Base-by-base conservation (phyloP, 92 coral and sea anemone genomes). In the Porites evermanni region DNA sequence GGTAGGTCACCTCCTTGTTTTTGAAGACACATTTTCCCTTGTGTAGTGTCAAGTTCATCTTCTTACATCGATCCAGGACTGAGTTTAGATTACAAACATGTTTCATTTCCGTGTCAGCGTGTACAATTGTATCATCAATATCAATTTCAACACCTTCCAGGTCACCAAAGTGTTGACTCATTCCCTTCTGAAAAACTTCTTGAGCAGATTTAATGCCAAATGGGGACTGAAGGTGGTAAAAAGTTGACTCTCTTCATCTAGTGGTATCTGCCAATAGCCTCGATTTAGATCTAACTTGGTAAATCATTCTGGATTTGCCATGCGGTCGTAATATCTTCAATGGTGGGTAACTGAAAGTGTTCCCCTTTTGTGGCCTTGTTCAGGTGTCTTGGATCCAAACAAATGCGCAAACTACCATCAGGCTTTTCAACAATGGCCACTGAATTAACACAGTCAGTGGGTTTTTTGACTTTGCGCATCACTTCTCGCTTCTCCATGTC, bases 201-300 rank as follows among this genome's bases (percentile, higher is more conserved):
- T 86, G 79, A 61, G 89, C 74, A 11, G 89, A 79, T 47, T 19
- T 86, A 79, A 79, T 86, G 7, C 92, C 72, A 29, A 89, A 84
- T 21, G 84, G 21, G 21, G 21, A 32, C 72, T 70, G 79, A 86
- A 78, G 44, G 89, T 69, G 56, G 84, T 88, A 17, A 74, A 84
- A 29, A 77, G 82, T n/a, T 76, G 88, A 47, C 73, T 75, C 79
- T 82, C 72, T 75, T 75, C 81, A 18, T 66, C 78, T 7, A 77
- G n/a, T 1, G 84, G 72, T 63, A 72, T 88, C 32, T 77, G 88
- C 89, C 86, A 89, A 52, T 73, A 88, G 21, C 87, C 91, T 17
- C 60, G 52, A 56, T 88, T 88, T 63, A 82, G 63, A 74, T 88
- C 91, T 74, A 87, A 53, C 53, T 86, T 86, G 71, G 59, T 67